Evolutionary conservation across 2,797 vertebrate species (phyloP).

Genomic region (Sternarchorhynchus goeldii): DNA sequence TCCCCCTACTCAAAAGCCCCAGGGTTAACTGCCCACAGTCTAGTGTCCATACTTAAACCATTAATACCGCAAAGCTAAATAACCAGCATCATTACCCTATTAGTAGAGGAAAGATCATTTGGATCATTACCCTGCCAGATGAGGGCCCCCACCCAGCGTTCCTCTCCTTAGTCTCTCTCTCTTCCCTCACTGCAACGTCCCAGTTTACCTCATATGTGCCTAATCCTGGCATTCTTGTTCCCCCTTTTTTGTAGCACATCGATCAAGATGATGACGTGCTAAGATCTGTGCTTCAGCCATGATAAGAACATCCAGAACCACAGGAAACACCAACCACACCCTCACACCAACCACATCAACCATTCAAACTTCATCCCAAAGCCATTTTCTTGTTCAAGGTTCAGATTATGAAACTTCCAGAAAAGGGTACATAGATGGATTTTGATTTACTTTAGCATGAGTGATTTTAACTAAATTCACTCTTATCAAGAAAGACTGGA

Average conservation of each 20-base stretch:
- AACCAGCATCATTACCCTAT: constrained; percentile 32
- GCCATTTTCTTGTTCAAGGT: too few relatives aligned
- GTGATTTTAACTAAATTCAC: too few relatives aligned
- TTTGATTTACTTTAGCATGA: too few relatives aligned
- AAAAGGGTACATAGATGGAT: too few relatives aligned
- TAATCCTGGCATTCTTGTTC: too few relatives aligned
- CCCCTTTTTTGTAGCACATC: neutral
- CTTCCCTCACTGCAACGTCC: too few relatives aligned
- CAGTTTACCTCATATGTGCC: too few relatives aligned
- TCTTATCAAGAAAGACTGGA: too few relatives aligned
- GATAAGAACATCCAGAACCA: neutral
- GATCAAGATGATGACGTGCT: neutral
- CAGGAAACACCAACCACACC: neutral
- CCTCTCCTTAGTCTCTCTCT: too few relatives aligned
- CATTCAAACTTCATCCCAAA: too few relatives aligned
- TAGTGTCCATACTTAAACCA: constrained; percentile 37
- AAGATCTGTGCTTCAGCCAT: neutral
- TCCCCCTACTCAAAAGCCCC: neutral
- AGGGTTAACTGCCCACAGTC: neutral
- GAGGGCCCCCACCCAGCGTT: neutral
- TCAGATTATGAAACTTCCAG: too few relatives aligned
- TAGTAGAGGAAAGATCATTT: constrained; percentile 13
- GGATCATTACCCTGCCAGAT: constrained; percentile 15
- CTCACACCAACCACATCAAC: too few relatives aligned
- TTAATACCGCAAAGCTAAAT: constrained; percentile 32